These are phyloP conservation scores for Trilocha varians DNA, from an alignment of 2,888 invertebrate genomes.

Conservation along the genomic window DNA sequence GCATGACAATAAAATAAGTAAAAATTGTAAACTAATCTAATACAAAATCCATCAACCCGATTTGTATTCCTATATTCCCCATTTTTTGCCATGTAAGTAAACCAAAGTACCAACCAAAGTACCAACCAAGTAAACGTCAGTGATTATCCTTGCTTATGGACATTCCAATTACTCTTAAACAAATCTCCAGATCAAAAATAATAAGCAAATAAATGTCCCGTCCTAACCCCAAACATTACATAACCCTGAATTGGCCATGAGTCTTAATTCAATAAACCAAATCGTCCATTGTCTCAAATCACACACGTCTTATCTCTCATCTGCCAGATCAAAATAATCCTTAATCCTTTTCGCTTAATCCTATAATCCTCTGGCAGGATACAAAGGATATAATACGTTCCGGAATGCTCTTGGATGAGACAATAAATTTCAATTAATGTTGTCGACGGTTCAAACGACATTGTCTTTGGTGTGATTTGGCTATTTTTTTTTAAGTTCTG, in stretches of 20 bases:
- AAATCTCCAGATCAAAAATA: background rate
- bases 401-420: constrained; percentile 30
- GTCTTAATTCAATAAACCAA: constrained; percentile 60
- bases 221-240: background rate
- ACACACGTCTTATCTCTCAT: constrained; percentile 69
- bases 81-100: too few relatives aligned
- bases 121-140: too few relatives aligned
- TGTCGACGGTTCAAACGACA: constrained; percentile 51
- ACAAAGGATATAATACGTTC: background rate
- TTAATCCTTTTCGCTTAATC: background rate
- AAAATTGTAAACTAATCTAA: too few relatives aligned
- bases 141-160: too few relatives aligned
- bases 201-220: background rate
- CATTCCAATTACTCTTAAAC: too few relatives aligned
- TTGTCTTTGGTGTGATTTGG: constrained; percentile 59
- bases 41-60: too few relatives aligned
- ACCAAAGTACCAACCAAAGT: too few relatives aligned
- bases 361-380: constrained; percentile 1
- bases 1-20: too few relatives aligned
- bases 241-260: constrained; percentile 10
- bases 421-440: constrained; percentile 70
- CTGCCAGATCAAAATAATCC: constrained; percentile 2
- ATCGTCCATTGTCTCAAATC: constrained; percentile 64
- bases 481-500: constrained; percentile 33
- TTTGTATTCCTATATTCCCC: too few relatives aligned